These are phyloP conservation scores for Sclerurus mexicanus DNA, from an alignment of 2,113 vertebrate genomes.

Conservation along the genomic window DNA sequence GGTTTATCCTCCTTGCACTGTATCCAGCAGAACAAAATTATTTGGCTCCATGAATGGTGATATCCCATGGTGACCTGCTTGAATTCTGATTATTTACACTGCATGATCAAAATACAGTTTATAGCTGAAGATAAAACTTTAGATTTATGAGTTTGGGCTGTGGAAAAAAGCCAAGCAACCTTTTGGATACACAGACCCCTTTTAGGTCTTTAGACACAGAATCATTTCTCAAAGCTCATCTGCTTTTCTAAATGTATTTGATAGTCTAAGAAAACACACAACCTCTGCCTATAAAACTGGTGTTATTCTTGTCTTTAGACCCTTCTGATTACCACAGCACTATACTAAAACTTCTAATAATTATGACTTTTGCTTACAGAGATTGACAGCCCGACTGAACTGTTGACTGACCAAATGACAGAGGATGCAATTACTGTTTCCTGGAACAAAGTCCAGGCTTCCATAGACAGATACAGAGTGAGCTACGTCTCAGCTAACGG, in stretches of 20 bases:
- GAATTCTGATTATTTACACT: neutral
- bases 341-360: neutral
- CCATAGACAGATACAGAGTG: slow-evolving; percentile 80
- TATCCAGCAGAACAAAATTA: neutral
- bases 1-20: neutral
- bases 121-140: neutral
- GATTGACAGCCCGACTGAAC: slow-evolving; percentile 65
- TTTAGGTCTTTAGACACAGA: neutral
- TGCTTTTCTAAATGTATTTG: neutral
- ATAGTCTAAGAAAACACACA: neutral
- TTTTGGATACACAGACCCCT: neutral
- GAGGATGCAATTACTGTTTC: slow-evolving; percentile 78
- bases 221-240: neutral
- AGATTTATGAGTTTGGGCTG: neutral
- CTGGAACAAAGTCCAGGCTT: slow-evolving; percentile 78
- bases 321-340: neutral
- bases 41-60: neutral
- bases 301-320: neutral
- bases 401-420: slow-evolving; percentile 73
- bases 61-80: rapidly evolving
- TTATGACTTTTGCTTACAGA: neutral
- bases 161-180: neutral
- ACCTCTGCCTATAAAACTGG: neutral
- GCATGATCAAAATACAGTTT: neutral
- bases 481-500: slow-evolving; percentile 76